A percentile compares a stretch with the other conserved stretches of the same genome.
These are phyloP conservation scores for Ricordea florida DNA, from an alignment of 92 coral and sea anemone genomes.

Conservation along the genomic window DNA sequence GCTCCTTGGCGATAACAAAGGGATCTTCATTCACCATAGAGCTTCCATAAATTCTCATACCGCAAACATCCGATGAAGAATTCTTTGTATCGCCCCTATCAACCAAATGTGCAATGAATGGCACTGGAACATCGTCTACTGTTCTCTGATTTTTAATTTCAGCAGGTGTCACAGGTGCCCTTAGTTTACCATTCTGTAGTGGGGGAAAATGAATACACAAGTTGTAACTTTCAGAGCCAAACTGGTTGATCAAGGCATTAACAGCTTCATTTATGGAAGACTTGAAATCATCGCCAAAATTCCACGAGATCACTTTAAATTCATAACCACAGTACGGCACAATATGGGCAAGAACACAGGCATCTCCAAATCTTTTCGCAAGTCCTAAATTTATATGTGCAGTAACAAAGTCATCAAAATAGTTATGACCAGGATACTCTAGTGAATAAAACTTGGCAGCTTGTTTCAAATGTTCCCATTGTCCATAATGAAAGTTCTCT, in stretches of 20 bases:
- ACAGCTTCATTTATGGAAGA: conserved; percentile 68
- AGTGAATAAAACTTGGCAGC: conserved; percentile 52
- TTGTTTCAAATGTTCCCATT: conserved; percentile 72
- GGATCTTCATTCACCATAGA: conserved; percentile 81
- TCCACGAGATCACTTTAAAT: conserved; percentile 76
- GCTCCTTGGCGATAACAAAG: conserved; percentile 51
- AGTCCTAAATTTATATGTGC: conserved; percentile 62
- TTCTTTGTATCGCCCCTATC: conserved; percentile 67
- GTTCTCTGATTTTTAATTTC: conserved; percentile 30
- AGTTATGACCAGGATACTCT: conserved; percentile 64
- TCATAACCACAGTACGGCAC: conserved; percentile 81
- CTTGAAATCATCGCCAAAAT: conserved; percentile 72
- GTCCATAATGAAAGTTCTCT: conserved; percentile 75
- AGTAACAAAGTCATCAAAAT: conserved; percentile 66
- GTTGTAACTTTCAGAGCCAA: conserved; percentile 64
- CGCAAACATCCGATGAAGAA: conserved; percentile 76
- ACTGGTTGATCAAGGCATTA: conserved; percentile 35
- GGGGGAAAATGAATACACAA: conserved; percentile 77
- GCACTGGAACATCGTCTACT: conserved; percentile 44
- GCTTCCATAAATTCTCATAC: conserved; percentile 83
- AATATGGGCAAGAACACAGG: conserved; percentile 59
- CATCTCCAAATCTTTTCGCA: conserved; percentile 62
- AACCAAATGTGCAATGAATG: conserved; percentile 72
- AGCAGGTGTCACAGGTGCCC: not conserved
- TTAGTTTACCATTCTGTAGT: conserved; percentile 61